Evolutionary conservation across 2,113 vertebrate genomes (phyloP), one percentile per base, ranked within the genome.

Genomic region (Thamnaconus septentrionalis): DNA sequence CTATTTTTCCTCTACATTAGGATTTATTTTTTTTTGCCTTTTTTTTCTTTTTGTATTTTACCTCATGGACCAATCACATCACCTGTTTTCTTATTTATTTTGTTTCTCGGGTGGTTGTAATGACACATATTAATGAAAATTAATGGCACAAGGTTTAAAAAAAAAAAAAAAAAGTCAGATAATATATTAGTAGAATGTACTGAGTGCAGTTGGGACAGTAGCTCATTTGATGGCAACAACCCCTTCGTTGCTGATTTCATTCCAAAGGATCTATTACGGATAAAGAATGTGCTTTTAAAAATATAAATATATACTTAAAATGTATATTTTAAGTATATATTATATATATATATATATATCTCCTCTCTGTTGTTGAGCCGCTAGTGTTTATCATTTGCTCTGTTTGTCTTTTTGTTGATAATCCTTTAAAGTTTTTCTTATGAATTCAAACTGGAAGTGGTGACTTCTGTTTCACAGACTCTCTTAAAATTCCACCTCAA

Each of bases 11-110:
- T 68, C 54, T 52, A 57, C 49, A 41, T 53, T 65, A 76, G 59
- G 49, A 8, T 56, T 82, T 81, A 56, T 60, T 49, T 31, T 64
- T 58, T 59, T 56, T 6, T 55, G 44, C 55, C 53, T n/a, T 51
- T 12, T 57, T 56, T 47, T 63, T 58, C 39, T 53, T 47, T 66
- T 73, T 63, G 66, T 10, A 61, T 64, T 84, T 75, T 84, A 86
- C 85, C 85, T 91, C 85, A 89, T 72, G 87, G 87, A 90, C 91
- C 90, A 91, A 88, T 88, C 84, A 78, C 78, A 84, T 85, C 71
- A 73, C 78, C 47, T 71, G 60, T 82, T 87, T 88, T 89, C 75
- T 72, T 91, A 91, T 92, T 92, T 92, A 90, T 76, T 58, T 5
- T 60, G 5, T 55, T 65, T 73, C 72, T 45, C 48, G 52, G 53